phyloP scores from a whole-genome alignment of 2,113 vertebrate genomes.

The Neotoma lepida region DNA sequence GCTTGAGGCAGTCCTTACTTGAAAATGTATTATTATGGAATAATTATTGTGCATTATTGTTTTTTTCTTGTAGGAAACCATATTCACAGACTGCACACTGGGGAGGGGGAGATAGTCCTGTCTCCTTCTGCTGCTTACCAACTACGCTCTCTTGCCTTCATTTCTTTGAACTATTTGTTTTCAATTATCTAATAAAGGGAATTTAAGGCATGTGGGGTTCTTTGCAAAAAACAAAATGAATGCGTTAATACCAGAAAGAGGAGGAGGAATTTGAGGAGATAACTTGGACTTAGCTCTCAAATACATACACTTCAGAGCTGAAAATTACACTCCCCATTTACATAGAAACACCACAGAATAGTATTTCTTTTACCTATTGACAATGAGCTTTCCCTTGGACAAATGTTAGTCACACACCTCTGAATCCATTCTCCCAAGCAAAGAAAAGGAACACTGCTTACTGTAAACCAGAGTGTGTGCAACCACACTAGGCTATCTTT shows the following conservation, averaged over 20 bases:
- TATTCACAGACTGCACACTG: background rate
- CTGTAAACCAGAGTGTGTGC: background rate
- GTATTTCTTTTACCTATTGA: background rate
- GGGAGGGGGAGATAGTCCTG: background rate
- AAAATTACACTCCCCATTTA: conserved; percentile 8
- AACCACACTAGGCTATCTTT: background rate
- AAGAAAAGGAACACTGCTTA: background rate
- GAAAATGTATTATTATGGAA: conserved; percentile 1
- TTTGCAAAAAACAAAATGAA: conserved; percentile 14
- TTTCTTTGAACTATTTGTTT: background rate
- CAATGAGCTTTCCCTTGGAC: background rate
- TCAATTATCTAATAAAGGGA: background rate
- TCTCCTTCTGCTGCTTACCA: background rate
- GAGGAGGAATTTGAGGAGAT: background rate
- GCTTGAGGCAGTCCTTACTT: background rate
- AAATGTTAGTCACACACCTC: background rate
- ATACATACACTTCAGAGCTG: background rate
- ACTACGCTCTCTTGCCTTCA: background rate
- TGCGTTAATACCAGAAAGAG: background rate
- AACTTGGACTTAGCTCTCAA: background rate
- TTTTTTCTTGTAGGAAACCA: background rate
- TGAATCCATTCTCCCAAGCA: background rate
- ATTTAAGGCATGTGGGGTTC: background rate
- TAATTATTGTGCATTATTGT: background rate
- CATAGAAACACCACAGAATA: background rate